A percentile compares a stretch with the other conserved stretches of the same genome.
Conservation (phyloP, 1,140 invertebrate species). For the Anastrepha ludens region DNA sequence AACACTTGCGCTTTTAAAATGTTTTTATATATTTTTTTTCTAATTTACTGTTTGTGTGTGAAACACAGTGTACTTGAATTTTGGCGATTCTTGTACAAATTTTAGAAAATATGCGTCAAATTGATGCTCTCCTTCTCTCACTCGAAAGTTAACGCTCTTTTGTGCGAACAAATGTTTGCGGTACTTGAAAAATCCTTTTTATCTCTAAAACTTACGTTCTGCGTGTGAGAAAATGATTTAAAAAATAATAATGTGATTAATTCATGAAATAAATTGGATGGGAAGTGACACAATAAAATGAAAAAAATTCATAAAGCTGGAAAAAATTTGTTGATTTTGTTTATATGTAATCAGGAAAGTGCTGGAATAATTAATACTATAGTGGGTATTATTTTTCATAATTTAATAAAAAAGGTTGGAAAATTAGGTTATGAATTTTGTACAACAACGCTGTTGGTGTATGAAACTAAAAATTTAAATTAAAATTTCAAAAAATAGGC, state of each 20-base stretch:
- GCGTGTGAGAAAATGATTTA: not conserved
- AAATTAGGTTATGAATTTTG: no score
- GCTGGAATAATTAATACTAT: not conserved
- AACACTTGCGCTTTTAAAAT: constrained; percentile 64
- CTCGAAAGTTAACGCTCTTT: not conserved
- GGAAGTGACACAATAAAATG: not conserved
- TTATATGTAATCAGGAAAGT: not conserved
- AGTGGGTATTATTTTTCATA: no score
- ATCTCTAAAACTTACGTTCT: constrained; percentile 36
- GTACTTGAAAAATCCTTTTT: constrained; percentile 21
- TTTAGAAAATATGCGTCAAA: constrained; percentile 11
- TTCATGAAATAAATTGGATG: not conserved
- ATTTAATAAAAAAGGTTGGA: no score
- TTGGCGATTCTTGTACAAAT: constrained; percentile 27
- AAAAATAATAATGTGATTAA: not conserved
- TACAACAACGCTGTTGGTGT: no score
- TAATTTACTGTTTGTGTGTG: constrained; percentile 24
- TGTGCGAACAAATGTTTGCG: not conserved
- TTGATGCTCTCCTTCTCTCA: not conserved
- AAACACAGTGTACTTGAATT: constrained; percentile 34
- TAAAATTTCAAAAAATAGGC: no score
- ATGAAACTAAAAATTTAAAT: no score
- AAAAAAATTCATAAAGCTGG: not conserved
- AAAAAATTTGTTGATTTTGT: not conserved
- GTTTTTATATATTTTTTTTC: not conserved